Conservation (phyloP, 2,888 invertebrate genomes). For the Pandemis corylana region DNA sequence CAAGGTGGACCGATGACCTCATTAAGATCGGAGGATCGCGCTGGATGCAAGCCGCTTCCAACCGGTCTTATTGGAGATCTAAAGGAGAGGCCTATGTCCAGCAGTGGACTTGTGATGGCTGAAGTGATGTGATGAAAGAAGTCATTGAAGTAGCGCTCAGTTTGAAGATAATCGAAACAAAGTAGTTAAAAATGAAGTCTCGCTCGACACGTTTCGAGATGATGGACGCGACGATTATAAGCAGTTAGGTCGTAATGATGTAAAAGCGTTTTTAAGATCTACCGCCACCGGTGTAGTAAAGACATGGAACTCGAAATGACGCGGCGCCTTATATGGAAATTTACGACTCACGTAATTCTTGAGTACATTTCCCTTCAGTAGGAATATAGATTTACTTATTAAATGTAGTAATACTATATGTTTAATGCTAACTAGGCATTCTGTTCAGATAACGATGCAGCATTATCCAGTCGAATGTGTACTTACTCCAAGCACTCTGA, state of each 20-base stretch:
- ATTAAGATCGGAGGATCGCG: too few relatives aligned
- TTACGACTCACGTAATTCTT: constrained; percentile 39
- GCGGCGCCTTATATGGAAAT: constrained; percentile 50
- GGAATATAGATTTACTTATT: constrained; percentile 20
- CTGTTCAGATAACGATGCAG: constrained; percentile 17
- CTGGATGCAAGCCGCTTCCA: too few relatives aligned
- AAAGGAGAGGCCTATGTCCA: too few relatives aligned
- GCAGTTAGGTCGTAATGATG: constrained; percentile 61
- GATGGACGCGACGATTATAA: constrained; percentile 58
- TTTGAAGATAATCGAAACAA: constrained; percentile 48
- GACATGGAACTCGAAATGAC: constrained; percentile 47
- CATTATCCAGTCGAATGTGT: constrained; percentile 62
- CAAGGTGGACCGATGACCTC: too few relatives aligned
- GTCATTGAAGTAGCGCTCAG: constrained; percentile 23
- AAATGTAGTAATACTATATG: neutral
- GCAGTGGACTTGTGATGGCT: too few relatives aligned
- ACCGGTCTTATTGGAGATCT: too few relatives aligned
- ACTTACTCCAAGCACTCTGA: constrained; percentile 53
- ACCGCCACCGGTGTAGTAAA: constrained; percentile 42
- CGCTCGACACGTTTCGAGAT: constrained; percentile 54
- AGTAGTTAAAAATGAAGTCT: constrained; percentile 52
- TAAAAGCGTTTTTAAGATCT: constrained; percentile 61
- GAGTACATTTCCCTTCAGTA: constrained; percentile 33
- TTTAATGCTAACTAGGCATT: neutral
- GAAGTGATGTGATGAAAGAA: too few relatives aligned